phyloP scores from a whole-genome alignment of 2,797 vertebrate genomes.

The Gallinago nigripennis region DNA sequence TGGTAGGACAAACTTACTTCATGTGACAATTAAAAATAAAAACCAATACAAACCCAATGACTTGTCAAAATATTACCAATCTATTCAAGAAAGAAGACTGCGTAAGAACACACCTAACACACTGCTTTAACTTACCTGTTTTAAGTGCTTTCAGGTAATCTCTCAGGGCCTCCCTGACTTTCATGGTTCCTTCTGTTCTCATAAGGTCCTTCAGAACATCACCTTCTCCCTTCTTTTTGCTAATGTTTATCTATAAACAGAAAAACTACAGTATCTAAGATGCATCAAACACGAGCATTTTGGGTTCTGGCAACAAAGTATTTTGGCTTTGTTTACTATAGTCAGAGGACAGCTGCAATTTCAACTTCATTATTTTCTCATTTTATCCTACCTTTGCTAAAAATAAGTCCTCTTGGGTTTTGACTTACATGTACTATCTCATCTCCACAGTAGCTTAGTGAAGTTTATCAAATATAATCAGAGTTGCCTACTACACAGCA shows the following conservation, averaged over 20 bases:
- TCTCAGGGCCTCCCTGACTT: constrained; percentile 73
- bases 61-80: fast-evolving
- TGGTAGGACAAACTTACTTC: neutral
- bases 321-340: neutral
- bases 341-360: constrained; percentile 13
- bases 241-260: constrained; percentile 70
- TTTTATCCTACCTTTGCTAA: neutral
- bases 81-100: neutral
- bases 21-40: neutral
- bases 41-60: neutral
- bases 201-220: constrained; percentile 73
- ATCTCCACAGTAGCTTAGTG: neutral
- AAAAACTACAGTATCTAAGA: constrained; percentile 1
- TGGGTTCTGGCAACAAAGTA: neutral
- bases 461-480: neutral
- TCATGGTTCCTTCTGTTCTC: constrained; percentile 68
- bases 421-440: neutral
- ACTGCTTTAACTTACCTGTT: constrained; percentile 40
- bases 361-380: neutral
- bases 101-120: fast-evolving
- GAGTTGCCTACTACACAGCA: neutral
- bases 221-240: constrained; percentile 76
- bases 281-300: neutral
- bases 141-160: constrained; percentile 76
- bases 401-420: neutral